Percentiles rank a stretch among this genome's conserved stretches.
phyloP scores from a whole-genome alignment of 2,797 vertebrate genomes.

The Onychomys torridus region DNA sequence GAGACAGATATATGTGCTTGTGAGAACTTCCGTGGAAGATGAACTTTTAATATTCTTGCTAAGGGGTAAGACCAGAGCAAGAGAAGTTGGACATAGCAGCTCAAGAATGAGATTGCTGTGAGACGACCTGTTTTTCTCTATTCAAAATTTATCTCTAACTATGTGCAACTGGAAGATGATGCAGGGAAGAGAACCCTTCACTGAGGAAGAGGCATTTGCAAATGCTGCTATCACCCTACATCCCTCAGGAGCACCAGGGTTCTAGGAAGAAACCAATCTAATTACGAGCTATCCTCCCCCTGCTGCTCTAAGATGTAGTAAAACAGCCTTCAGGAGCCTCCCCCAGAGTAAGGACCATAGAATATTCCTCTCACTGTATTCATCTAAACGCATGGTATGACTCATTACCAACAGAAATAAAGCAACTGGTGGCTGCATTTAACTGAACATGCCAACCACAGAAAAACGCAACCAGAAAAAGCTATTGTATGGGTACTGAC shows the following conservation, averaged over 20 bases:
- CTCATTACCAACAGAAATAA: neutral
- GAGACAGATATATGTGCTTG: constrained; percentile 19
- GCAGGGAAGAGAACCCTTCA: neutral
- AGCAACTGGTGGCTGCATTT: neutral
- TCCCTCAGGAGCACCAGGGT: neutral
- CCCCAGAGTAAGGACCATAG: neutral
- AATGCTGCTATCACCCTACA: neutral
- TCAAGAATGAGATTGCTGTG: neutral
- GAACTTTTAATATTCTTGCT: constrained; percentile 7
- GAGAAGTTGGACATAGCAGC: neutral
- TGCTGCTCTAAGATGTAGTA: neutral
- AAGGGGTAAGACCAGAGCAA: neutral
- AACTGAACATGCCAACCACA: neutral
- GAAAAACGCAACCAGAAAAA: neutral
- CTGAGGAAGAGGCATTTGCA: neutral
- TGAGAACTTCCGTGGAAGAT: neutral
- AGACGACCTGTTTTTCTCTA: neutral
- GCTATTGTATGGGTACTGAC: neutral
- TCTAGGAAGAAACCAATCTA: constrained; percentile 1
- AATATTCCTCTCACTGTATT: neutral
- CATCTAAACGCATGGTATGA: neutral
- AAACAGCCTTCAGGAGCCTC: neutral
- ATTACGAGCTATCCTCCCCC: neutral
- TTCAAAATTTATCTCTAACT: neutral
- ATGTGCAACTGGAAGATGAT: neutral